phyloP scores from a whole-genome alignment of 23 tunicate genomes.

The Styela clava region DNA sequence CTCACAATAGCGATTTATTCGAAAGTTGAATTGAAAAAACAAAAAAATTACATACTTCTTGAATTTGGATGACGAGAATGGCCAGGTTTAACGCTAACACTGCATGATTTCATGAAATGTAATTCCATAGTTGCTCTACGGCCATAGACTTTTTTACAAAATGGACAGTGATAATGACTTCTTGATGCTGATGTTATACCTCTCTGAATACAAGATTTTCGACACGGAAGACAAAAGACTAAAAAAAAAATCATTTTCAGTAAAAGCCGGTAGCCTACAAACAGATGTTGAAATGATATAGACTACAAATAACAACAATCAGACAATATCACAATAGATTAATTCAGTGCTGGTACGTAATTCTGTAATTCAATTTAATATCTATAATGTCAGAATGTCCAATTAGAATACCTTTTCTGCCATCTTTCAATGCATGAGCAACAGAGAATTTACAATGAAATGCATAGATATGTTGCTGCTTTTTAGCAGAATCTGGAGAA shows the following conservation, averaged over 20 bases:
- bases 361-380: background rate
- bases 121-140: background rate
- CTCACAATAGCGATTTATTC: no score
- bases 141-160: background rate
- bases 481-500: background rate
- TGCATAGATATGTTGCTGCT: background rate
- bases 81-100: background rate
- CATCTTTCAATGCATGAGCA: background rate
- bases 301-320: background rate
- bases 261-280: no score
- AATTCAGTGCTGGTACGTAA: background rate
- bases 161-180: constrained; percentile 18
- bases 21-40: background rate
- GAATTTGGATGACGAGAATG: background rate
- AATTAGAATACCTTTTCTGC: background rate
- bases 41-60: background rate
- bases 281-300: no score
- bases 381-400: background rate
- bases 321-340: background rate
- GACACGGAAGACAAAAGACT: constrained; percentile 1
- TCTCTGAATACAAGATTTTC: background rate
- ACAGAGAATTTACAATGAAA: background rate
- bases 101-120: background rate
- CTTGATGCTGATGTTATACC: background rate
- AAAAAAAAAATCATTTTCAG: no score